Percentiles rank a stretch among this genome's conserved stretches.
Evolutionary conservation across 2,797 vertebrate genomes (phyloP).

Genomic region (Alcedo atthis): DNA sequence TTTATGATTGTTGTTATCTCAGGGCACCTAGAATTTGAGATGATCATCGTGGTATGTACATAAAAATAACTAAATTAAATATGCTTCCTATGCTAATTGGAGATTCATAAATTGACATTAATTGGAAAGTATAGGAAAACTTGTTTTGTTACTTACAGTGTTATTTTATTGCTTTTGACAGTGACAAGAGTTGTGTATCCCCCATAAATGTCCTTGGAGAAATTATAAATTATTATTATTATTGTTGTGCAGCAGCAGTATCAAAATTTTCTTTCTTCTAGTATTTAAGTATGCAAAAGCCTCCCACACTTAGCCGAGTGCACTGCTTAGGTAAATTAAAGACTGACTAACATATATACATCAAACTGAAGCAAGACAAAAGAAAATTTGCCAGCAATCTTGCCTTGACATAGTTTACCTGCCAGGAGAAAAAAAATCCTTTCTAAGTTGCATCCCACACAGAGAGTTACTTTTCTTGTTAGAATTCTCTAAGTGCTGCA

Average conservation of each 20-base stretch:
- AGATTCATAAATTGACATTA: conserved; percentile 20
- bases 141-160: not conserved
- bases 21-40: not conserved
- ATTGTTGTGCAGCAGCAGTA: not conserved
- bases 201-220: conserved; percentile 2
- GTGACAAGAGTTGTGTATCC: not conserved
- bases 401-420: conserved; percentile 37
- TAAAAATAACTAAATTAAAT: not conserved
- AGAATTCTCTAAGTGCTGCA: not conserved
- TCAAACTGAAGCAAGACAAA: conserved; percentile 45
- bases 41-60: not conserved
- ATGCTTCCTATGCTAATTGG: not conserved
- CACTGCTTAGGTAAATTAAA: conserved; percentile 50
- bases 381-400: conserved; percentile 26
- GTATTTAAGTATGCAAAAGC: conserved; percentile 24
- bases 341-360: conserved; percentile 21
- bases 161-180: conserved; percentile 25
- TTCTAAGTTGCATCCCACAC: conserved; percentile 35
- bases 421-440: not conserved
- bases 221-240: conserved; percentile 40
- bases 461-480: conserved; percentile 19
- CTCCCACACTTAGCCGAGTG: conserved; percentile 26
- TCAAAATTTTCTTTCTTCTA: conserved; percentile 5
- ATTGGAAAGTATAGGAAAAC: not conserved
- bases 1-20: not conserved